Base-by-base conservation (phyloP, 2,113 vertebrate species). In the Aptenodytes forsteri region DNA sequence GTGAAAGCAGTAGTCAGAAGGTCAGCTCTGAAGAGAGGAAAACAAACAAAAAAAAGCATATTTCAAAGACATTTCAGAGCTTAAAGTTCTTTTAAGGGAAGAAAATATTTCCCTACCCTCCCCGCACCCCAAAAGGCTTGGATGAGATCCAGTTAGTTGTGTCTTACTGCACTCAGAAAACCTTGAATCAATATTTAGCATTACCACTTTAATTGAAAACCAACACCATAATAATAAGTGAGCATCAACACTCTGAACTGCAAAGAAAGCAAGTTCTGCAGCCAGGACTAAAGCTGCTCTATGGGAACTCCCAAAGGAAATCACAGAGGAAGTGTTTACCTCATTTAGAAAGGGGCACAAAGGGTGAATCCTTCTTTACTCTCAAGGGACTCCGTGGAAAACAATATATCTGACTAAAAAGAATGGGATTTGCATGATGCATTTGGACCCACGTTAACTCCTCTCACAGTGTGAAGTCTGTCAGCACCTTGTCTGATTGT, bases 121-220 rank as follows among this genome's bases (percentile, higher is more conserved):
- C 34, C 22, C 1, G 1, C 8, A 65, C 10, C 12, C 66, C 69
- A 80, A 83, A 46, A 95, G 13, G 27, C 62, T 65, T 86, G 49
- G 54, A 97, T 67, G 44, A 94, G 64, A 55, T 73, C 25, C 89
- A 94, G 47, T 59, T 91, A 83, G 42, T 59, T 92, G 73, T 83
- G 30, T 64, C 81, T 91, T 91, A 89, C 40, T 65, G 83, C 70
- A 89, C 89, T 73, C 61, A 61, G 55, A 93, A 97, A 94, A 87
- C 61, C 87, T 96, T 83, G 78, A 93, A 96, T 96, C 96, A 96
- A 93, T 96, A 95, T 52, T 96, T 94, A 91, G 65, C 72, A 95
- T 93, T 95, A 95, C 75, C 11, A 65, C 78, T 95, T 95, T 94
- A 97, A 95, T 27, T 84, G 89, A 97, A 95, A 97, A 97, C 59